Evolutionary conservation across 2,113 vertebrate species (phyloP).

Genomic region (Dendropsophus ebraccatus): DNA sequence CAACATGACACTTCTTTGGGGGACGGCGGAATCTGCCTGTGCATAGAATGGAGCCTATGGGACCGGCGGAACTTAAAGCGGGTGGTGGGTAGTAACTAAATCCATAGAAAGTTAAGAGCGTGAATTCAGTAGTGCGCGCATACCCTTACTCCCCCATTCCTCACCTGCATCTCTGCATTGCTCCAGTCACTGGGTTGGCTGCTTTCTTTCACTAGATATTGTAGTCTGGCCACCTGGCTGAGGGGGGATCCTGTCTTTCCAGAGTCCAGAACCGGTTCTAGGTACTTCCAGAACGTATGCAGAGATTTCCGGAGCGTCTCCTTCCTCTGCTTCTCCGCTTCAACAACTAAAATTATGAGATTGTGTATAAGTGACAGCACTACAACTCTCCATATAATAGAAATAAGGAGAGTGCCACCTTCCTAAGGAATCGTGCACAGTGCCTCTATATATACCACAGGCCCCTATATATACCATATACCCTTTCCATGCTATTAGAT

Average conservation of each 20-base stretch:
- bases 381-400: background rate
- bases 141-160: conserved; percentile 58
- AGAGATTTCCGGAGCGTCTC: conserved; percentile 67
- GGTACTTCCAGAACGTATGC: conserved; percentile 84
- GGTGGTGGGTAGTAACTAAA: too few species aligned
- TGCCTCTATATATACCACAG: too few species aligned
- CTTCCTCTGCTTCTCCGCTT: conserved; percentile 68
- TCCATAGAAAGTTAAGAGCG: too few species aligned
- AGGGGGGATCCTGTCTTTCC: conserved; percentile 77
- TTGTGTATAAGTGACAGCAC: background rate
- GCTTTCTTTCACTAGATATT: conserved; percentile 70
- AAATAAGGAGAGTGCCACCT: too few species aligned
- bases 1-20: too few species aligned
- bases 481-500: too few species aligned
- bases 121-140: too few species aligned
- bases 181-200: conserved; percentile 68
- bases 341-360: conserved; percentile 59
- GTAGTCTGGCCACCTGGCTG: conserved; percentile 77
- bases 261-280: conserved; percentile 80
- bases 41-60: too few species aligned
- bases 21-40: too few species aligned
- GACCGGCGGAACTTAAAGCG: too few species aligned
- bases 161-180: conserved; percentile 76
- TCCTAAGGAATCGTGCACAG: too few species aligned
- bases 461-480: too few species aligned